A percentile compares a stretch with the other conserved stretches of the same genome.
phyloP scores from a whole-genome alignment of 2,113 vertebrate genomes.

The Clarias macrocephalus region DNA sequence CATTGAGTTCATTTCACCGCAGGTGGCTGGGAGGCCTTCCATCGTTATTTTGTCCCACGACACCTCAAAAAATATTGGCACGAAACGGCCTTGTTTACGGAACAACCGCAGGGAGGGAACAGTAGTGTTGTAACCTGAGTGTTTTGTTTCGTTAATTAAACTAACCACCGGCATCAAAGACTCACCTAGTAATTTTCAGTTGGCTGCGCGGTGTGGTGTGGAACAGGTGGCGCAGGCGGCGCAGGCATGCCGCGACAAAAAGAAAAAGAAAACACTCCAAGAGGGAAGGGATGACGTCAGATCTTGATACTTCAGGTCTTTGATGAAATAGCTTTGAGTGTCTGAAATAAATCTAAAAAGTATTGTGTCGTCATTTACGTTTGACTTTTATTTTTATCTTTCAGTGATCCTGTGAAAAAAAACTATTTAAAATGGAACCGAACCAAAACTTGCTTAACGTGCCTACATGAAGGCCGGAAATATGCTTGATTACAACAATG shows the following conservation, averaged over 20 bases:
- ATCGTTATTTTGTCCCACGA: constrained; percentile 61
- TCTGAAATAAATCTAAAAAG: constrained; percentile 31
- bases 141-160: constrained; percentile 70
- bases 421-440: constrained; percentile 55
- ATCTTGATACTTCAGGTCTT: constrained; percentile 19
- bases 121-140: constrained; percentile 65
- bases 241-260: constrained; percentile 54
- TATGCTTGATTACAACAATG: background rate
- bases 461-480: constrained; percentile 1
- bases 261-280: constrained; percentile 50
- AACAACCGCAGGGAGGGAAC: constrained; percentile 57
- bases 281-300: background rate
- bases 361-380: constrained; percentile 50
- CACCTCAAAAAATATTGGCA: constrained; percentile 63
- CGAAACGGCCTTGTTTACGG: constrained; percentile 6
- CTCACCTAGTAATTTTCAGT: constrained; percentile 61
- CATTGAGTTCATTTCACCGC: background rate
- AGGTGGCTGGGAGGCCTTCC: constrained; percentile 53
- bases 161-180: constrained; percentile 56
- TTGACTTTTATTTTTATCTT: constrained; percentile 46
- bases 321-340: constrained; percentile 40
- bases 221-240: constrained; percentile 53
- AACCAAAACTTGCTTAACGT: constrained; percentile 38
- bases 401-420: constrained; percentile 14
- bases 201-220: constrained; percentile 8